Evolutionary conservation across 1,140 invertebrate genomes (phyloP), one percentile per base, ranked within the genome.

Genomic region (Globodera ellingtonae): DNA sequence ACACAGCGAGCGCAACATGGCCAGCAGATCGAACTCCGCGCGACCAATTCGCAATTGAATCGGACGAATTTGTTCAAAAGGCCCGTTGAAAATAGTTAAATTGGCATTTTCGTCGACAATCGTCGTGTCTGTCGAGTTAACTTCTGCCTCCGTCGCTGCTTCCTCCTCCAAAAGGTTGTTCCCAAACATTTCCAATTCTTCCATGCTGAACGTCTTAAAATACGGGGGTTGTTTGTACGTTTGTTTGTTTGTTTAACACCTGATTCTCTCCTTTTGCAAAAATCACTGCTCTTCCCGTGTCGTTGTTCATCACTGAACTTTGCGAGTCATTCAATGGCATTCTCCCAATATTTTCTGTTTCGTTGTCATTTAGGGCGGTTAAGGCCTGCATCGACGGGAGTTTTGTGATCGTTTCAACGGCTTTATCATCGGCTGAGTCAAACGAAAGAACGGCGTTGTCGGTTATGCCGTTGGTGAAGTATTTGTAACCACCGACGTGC

Each of bases 191-290:
- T 77, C 75, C 18, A 77, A 47, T 44, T 77, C 75, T 10, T 67
- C 18, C n/a, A 77, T 47, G 24, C 48, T 77, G 48, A 77, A 77
- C 3, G 75, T 77, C 75, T 77, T 6, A 62, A 77, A 62, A 4
- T n/a, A 10, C 21, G 5, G 44, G 48, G 1, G 15, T 69, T 78
- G 10, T 15, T 76, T 76, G 46, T 18, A 10, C 18, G 56, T 47
- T 18, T 77, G 9, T 78, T 71, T 66, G 3, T 15, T 21, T 9
- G 1, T n/a, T n/a, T n/a, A 59, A 6, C 46, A 50, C 91, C 82
- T 70, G 82, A 78, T 86, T 93, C 70, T 94, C 90, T 90, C 94
- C 79, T 78, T 18, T 78, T n/a, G 18, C 35, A 44, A 56, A 46
- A 44, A 44, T 71, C n/a, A 78, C 24, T 13, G 50, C 47, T 71